Base-by-base conservation (phyloP, 2,888 invertebrate genomes). In the Steinernema scapterisci region DNA sequence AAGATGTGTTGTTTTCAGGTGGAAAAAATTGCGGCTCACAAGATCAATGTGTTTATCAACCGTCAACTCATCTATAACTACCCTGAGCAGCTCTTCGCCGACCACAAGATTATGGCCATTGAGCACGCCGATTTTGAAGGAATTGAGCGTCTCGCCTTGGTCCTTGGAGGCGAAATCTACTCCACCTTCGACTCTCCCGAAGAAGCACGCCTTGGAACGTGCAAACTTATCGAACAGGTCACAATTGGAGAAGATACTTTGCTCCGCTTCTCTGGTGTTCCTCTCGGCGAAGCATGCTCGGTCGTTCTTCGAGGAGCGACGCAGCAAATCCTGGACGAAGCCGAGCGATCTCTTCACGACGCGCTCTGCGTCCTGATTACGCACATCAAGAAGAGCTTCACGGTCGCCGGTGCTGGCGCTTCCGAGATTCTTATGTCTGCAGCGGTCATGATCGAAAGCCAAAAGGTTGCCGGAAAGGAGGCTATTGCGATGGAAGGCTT, bases 81-180 rank as follows among this genome's bases (percentile, higher is more conserved):
- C 89, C 99, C 99, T 0, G 99, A 99, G 89, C 99, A 99, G 89
- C 89, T 99, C 83, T 99, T 99, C 89, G 95, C 97, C 48, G 99
- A 99, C 90, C 51, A 71, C 27, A 80, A 79, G 70, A 82, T 86
- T 9, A 99, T 99, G 97, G 97, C 99, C 0, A 99, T 99, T 83
- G 99, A 99, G 88, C 99, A 99, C 88, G 99, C 99, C 1, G 99
- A 99, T 89, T 99, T 99, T 88, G 97, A 99, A 89, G 99, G 99
- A 72, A 96, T 99, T 85, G 97, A 99, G 89, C 91, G 97, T 78
- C 90, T 99, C 76, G 97, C 97, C 31, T 91, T 97, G 27, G 99
- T 99, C 16, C 95, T 97, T 78, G 90, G 90, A 73, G 97, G 95
- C 76, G 99, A 99, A 90, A 99, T 99, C 84, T 95, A 94, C 0